A percentile compares a stretch with the other conserved stretches of the same genome.
Conservation (phyloP, 2,888 invertebrate species). For the Thymelicus acteon region DNA sequence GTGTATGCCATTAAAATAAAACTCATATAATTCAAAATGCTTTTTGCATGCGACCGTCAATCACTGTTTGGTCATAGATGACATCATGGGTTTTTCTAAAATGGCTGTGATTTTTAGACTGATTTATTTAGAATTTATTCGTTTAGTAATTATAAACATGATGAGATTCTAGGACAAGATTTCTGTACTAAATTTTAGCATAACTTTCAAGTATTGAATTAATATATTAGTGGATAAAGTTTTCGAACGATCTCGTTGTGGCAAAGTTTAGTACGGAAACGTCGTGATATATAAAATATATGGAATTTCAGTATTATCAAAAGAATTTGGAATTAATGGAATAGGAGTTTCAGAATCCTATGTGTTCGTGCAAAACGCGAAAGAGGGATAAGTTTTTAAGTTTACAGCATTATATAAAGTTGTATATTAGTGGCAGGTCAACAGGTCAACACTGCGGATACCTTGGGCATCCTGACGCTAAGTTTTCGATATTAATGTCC, state of each 20-base stretch:
- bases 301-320: conserved; percentile 38
- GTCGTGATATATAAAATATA: conserved; percentile 37
- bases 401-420: conserved; percentile 72
- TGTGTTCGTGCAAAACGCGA: conserved; percentile 54
- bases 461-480: conserved; percentile 83
- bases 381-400: conserved; percentile 81
- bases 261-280: conserved; percentile 52
- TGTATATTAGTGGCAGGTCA: conserved; percentile 68
- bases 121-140: conserved; percentile 39
- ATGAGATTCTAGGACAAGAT: conserved; percentile 50
- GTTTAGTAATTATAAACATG: conserved; percentile 43
- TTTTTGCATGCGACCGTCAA: conserved; percentile 41
- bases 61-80: conserved; percentile 44
- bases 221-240: conserved; percentile 9
- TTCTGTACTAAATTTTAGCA: conserved; percentile 37
- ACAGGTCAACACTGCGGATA: conserved; percentile 79
- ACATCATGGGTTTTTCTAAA: conserved; percentile 52
- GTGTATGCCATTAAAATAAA: conserved; percentile 2
- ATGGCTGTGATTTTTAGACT: conserved; percentile 49
- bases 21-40: background rate
- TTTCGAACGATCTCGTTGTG: background rate
- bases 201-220: conserved; percentile 10
- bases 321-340: conserved; percentile 30
- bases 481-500: conserved; percentile 74
- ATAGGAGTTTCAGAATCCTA: conserved; percentile 48